Conservation (phyloP, 2,113 vertebrate species). For the Ibidorhyncha struthersii region DNA sequence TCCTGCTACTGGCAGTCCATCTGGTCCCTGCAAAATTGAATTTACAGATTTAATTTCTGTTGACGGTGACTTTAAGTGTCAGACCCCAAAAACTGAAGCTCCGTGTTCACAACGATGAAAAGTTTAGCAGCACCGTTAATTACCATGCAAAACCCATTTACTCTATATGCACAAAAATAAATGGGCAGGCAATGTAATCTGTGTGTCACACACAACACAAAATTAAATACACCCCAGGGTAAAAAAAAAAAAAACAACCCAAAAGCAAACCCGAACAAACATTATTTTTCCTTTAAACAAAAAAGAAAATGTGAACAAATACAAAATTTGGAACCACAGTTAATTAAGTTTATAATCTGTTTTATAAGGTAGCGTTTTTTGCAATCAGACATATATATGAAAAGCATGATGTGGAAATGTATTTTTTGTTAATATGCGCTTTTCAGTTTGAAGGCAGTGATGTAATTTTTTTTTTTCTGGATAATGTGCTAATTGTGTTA, state of each 20-base stretch:
- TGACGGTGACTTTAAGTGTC: not conserved
- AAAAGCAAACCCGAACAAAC: not conserved
- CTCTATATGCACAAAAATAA: not conserved
- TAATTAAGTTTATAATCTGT: not conserved
- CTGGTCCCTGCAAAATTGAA: conserved; percentile 84
- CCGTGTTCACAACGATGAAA: not conserved
- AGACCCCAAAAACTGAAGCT: not conserved
- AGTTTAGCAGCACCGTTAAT: not conserved
- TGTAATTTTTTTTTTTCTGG: not conserved
- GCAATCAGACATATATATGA: not conserved
- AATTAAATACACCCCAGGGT: not conserved
- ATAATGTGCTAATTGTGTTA: not conserved
- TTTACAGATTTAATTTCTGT: not conserved
- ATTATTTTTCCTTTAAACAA: not conserved
- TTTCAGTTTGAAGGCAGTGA: not conserved
- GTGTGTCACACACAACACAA: not conserved
- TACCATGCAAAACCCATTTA: not conserved
- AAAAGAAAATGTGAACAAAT: not conserved
- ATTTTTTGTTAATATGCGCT: not conserved
- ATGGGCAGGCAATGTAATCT: not conserved
- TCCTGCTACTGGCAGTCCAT: conserved; percentile 92
- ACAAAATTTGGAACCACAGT: not conserved
- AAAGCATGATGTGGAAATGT: not conserved
- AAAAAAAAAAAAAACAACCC: not conserved
- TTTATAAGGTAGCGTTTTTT: not conserved